Evolutionary conservation across 1,140 invertebrate species (phyloP), one percentile per base, ranked within the genome.

Genomic region (Drosophila kepulauana): DNA sequence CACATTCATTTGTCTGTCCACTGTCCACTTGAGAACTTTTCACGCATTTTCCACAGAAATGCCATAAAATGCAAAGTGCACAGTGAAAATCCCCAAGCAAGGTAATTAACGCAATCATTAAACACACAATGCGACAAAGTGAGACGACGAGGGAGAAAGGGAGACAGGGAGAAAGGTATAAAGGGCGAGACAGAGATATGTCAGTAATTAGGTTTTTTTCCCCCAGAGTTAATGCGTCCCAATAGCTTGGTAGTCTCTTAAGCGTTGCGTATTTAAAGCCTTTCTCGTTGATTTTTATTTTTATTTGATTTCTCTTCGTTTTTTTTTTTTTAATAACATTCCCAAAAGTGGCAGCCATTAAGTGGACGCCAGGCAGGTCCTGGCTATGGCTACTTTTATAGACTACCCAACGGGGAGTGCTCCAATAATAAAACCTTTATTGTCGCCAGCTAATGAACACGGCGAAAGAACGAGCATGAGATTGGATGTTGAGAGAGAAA

Each of bases 41-140:
- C 84, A 89, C 85, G 77, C 80, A 63, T 58, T 65, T 77, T 88
- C 82, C 78, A 76, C 62, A 63, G 85, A 88, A 88, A 78, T 63
- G 74, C 70, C 70, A 84, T 89, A 76, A 89, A 88, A 78, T 56
- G 30, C 35, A 67, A 81, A 71, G 64, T 68, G 76, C 79, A 52
- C 78, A 77, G 78, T 91, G 72, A 81, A 77, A 91, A 77, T 87
- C 63, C 77, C 84, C 77, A 64, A 65, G 63, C 49, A 54, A 67
- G 75, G 81, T 85, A 88, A 88, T 88, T 88, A 88, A 88, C 85
- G 66, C 75, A 67, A 41, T 58, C 81, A 79, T 90, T 73, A 88
- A 81, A 84, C 5, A 13, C 7, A 43, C 61, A 52, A 46, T 45
- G 59, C 16, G 33, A 33, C 25, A 56, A 5, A 43, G 3, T 13